These are phyloP conservation scores for Eubasilissa splendida DNA, from an alignment of 2,888 invertebrate genomes.

Conservation along the genomic window DNA sequence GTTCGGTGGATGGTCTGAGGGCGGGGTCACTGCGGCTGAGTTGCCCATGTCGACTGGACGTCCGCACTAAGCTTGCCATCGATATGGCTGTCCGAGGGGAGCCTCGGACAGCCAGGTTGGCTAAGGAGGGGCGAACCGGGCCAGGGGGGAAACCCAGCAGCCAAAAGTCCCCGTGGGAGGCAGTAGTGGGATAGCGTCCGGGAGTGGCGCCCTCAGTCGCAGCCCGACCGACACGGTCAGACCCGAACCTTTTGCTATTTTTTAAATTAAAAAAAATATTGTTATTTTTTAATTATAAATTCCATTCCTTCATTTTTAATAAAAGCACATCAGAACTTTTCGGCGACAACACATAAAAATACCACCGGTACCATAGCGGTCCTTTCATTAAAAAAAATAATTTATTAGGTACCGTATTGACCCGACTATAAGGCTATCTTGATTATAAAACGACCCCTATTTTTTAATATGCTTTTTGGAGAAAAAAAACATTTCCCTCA, in stretches of 20 bases:
- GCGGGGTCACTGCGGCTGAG: slow-evolving; percentile 78
- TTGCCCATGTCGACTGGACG: slow-evolving; percentile 89
- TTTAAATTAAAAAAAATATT: slow-evolving; percentile 39
- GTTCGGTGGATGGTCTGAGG: slow-evolving; percentile 93
- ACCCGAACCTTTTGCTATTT: slow-evolving; percentile 73
- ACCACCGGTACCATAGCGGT: too few relatives aligned
- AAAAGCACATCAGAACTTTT: too few relatives aligned
- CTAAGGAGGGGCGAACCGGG: slow-evolving; percentile 98
- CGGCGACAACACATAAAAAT: too few relatives aligned
- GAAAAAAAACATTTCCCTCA: too few relatives aligned
- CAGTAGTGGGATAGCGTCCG: slow-evolving; percentile 99
- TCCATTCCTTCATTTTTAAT: background rate
- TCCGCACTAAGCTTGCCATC: slow-evolving; percentile 97
- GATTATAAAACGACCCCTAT: too few relatives aligned
- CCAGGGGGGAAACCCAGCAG: slow-evolving; percentile 99
- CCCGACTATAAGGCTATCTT: too few relatives aligned
- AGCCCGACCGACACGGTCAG: slow-evolving; percentile 89
- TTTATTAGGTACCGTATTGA: too few relatives aligned
- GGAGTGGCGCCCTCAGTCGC: slow-evolving; percentile 91
- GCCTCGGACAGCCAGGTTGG: slow-evolving; percentile 88
- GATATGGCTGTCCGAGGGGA: slow-evolving; percentile 94
- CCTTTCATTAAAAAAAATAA: too few relatives aligned
- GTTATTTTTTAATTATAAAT: background rate
- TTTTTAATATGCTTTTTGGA: too few relatives aligned
- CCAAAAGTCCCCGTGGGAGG: slow-evolving; percentile 99